A percentile compares a stretch with the other conserved stretches of the same genome.
phyloP scores from a whole-genome alignment of 2,888 invertebrate genomes.

The Drosophila colorata region DNA sequence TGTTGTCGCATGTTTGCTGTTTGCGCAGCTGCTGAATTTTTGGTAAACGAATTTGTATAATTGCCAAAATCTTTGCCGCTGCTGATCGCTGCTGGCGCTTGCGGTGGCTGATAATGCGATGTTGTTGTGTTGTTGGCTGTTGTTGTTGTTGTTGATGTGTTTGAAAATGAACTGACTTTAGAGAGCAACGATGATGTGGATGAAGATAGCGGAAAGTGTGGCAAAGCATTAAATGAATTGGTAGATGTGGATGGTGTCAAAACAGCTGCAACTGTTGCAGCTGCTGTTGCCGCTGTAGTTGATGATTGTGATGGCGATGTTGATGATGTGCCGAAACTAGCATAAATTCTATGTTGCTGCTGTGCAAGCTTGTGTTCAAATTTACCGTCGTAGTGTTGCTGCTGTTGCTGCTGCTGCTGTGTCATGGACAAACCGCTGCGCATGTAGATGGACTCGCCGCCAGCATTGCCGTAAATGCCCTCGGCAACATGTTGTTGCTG shows the following conservation, averaged over 20 bases:
- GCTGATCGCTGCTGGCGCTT: slow-evolving; percentile 57
- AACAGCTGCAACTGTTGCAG: slow-evolving; percentile 56
- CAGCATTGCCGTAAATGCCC: slow-evolving; percentile 79
- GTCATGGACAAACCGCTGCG: slow-evolving; percentile 67
- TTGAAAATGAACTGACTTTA: slow-evolving; percentile 83
- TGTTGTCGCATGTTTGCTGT: slow-evolving; percentile 66
- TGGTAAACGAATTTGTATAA: slow-evolving; percentile 81
- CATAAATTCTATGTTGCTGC: slow-evolving; percentile 83
- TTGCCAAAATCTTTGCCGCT: slow-evolving; percentile 64
- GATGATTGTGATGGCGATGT: slow-evolving; percentile 46
- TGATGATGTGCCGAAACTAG: slow-evolving; percentile 83
- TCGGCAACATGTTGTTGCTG: slow-evolving; percentile 71
- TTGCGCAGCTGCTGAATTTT: slow-evolving; percentile 82
- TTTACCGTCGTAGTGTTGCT: slow-evolving; percentile 85
- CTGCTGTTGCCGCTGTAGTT: slow-evolving; percentile 81
- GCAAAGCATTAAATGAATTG: slow-evolving; percentile 81
- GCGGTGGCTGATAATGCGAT: slow-evolving; percentile 74
- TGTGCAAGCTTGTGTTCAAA: slow-evolving; percentile 76
- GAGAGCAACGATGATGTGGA: slow-evolving; percentile 83
- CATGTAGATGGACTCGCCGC: slow-evolving; percentile 68
- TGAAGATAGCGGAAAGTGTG: slow-evolving; percentile 83
- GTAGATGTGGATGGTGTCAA: slow-evolving; percentile 60
- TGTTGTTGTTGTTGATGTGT: slow-evolving; percentile 64
- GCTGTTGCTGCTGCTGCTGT: slow-evolving; percentile 76
- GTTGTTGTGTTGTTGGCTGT: slow-evolving; percentile 50